A percentile compares a stretch with the other conserved stretches of the same genome.
Evolutionary conservation across 2,888 invertebrate genomes (phyloP).

Genomic region (Octodonta nipae): DNA sequence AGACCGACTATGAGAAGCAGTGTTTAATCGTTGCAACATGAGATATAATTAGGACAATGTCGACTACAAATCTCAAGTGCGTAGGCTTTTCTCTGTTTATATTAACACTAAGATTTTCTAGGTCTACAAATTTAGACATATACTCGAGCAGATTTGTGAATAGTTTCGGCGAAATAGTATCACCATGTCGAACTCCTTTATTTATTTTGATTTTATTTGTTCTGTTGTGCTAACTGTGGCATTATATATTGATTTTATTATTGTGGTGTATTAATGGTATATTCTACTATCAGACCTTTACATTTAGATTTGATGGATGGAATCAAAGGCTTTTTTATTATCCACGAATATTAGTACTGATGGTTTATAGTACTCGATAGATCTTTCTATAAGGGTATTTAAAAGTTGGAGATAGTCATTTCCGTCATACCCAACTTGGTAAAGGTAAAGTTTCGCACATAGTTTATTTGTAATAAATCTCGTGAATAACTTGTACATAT

Average conservation of each 20-base stretch:
- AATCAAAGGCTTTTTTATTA: background rate
- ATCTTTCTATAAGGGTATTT: background rate
- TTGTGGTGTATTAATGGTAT: background rate
- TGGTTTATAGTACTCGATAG: too few species aligned
- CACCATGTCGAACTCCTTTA: background rate
- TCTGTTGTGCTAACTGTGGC: background rate
- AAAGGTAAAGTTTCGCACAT: constrained; percentile 1
- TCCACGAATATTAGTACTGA: background rate
- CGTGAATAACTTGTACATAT: background rate
- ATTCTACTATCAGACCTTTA: background rate
- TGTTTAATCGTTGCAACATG: constrained; percentile 1
- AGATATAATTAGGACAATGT: background rate
- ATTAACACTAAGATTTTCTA: background rate
- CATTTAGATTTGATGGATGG: background rate
- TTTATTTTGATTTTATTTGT: background rate
- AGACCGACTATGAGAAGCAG: constrained; percentile 1
- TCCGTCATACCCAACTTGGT: too few species aligned
- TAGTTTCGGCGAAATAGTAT: too few species aligned
- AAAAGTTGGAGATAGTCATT: background rate
- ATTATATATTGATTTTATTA: constrained; percentile 1
- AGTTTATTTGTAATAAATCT: constrained; percentile 1
- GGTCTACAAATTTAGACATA: too few species aligned
- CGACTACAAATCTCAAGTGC: background rate
- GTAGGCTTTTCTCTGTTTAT: constrained; percentile 1
- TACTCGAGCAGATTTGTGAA: too few species aligned